Evolutionary conservation across 2,888 invertebrate species (phyloP), one percentile per base, ranked within the genome.

Genomic region (Rhodophaea formosa): DNA sequence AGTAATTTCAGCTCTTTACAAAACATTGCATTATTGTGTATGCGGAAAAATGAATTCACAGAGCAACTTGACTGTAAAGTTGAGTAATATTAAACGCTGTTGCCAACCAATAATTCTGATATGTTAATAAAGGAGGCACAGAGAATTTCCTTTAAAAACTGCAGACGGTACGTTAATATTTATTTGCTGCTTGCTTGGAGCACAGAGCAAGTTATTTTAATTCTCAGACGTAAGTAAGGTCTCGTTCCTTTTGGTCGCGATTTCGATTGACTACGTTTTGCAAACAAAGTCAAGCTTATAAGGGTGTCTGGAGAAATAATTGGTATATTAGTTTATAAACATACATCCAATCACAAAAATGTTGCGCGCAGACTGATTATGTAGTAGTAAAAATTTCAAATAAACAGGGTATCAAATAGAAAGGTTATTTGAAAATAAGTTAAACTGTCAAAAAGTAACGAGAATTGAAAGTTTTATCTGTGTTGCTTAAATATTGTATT

Each of bases 101-200:
- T 55, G 44, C 54, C 44, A 44, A 29, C 32, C 45, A 55, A 55
- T 55, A 55, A 45, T 45, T 55, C 45, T 45, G 45, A 45, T 57
- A 57, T 52, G 53, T n/a, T 57, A 57, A 53, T 53, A 57, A 45
- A 52, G 51, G 44, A 32, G 49, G 56, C 23, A 44, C 35, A 52
- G 49, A 52, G 49, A 57, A 44, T 57, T 57, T 57, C 51, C 42
- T 43, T 51, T 57, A 52, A 57, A 53, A 57, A 57, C 46, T 51
- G 44, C 51, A 42, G 42, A 57, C 43, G 49, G 57, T 44, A 52
- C 42, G 57, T 32, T 57, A 32, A 44, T 49, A 57, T 57, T 45
- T 53, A 53, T 53, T 44, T 44, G 43, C 29, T 35, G 1, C 17
- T 39, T 29, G 30, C 47, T 47, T 53, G 53, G 15, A 44, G 32